Evolutionary conservation across 2,888 invertebrate species (phyloP).

Genomic region (Petrophora chlorosata): DNA sequence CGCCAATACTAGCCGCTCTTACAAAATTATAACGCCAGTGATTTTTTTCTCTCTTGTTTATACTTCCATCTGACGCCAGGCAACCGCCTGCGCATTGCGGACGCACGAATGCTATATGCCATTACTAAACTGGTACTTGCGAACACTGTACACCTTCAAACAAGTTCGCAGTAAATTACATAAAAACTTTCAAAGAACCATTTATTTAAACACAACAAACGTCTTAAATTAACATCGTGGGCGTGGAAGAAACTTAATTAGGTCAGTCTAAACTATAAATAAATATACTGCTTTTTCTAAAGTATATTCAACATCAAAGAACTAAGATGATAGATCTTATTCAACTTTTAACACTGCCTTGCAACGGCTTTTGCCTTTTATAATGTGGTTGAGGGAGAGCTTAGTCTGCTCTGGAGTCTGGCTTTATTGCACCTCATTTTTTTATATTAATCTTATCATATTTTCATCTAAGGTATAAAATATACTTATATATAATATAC

Average conservation of each 20-base stretch:
- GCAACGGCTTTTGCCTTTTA: too few relatives aligned
- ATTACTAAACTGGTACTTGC: constrained; percentile 16
- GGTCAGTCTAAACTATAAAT: too few relatives aligned
- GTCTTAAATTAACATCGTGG: neutral
- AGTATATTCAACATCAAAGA: too few relatives aligned
- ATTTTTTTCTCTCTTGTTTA: constrained; percentile 41
- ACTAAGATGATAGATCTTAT: too few relatives aligned
- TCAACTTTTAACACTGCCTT: too few relatives aligned
- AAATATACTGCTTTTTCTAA: too few relatives aligned
- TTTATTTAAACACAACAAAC: neutral
- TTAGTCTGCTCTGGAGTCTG: too few relatives aligned
- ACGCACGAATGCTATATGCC: constrained; percentile 11
- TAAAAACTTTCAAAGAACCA: constrained; percentile 1
- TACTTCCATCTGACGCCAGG: constrained; percentile 43
- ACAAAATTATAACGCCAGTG: constrained; percentile 33
- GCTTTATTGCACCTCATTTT: too few relatives aligned
- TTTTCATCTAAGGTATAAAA: too few relatives aligned
- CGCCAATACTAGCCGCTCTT: neutral
- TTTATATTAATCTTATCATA: too few relatives aligned
- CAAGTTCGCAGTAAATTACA: constrained; percentile 5
- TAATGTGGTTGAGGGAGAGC: too few relatives aligned
- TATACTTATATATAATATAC: too few relatives aligned
- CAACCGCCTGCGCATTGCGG: constrained; percentile 23
- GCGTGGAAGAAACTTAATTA: neutral
- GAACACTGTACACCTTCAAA: neutral